Evolutionary conservation across 2,888 invertebrate genomes (phyloP).

Genomic region (Lacanobia oleracea): DNA sequence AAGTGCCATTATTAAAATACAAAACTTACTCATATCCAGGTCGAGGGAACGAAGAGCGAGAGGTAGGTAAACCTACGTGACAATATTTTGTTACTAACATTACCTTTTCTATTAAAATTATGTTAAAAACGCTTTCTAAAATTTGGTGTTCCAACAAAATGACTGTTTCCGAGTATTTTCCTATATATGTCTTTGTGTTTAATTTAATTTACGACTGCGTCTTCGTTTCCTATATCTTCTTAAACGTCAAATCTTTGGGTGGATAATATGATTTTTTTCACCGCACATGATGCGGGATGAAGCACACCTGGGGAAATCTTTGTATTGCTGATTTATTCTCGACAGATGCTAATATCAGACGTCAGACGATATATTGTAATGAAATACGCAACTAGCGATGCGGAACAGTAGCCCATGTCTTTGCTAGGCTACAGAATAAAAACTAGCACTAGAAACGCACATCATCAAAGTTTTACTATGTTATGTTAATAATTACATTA

Average conservation of each 20-base stretch:
- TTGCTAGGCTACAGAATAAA: neutral
- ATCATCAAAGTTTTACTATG: neutral
- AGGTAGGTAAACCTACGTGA: neutral
- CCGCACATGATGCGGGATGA: neutral
- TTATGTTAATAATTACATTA: no score
- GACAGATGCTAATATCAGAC: slow-evolving; percentile 18
- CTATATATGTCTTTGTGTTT: neutral
- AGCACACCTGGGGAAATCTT: slow-evolving; percentile 4
- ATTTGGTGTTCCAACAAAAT: neutral
- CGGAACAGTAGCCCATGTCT: neutral
- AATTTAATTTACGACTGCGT: neutral
- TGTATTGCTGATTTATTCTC: slow-evolving; percentile 31
- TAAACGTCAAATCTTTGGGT: neutral
- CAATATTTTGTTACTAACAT: neutral
- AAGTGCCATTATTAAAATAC: neutral
- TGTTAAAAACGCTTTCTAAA: neutral
- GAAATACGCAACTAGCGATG: slow-evolving; percentile 9
- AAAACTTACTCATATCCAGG: neutral
- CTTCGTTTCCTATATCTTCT: neutral
- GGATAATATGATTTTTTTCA: slow-evolving; percentile 23
- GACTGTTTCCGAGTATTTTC: no score
- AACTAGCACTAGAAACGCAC: neutral
- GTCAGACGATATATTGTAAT: neutral
- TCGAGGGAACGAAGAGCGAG: neutral
- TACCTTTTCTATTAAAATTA: neutral